phyloP scores from a whole-genome alignment of 2,113 vertebrate species.

The Sarotherodon lohbergeri region DNA sequence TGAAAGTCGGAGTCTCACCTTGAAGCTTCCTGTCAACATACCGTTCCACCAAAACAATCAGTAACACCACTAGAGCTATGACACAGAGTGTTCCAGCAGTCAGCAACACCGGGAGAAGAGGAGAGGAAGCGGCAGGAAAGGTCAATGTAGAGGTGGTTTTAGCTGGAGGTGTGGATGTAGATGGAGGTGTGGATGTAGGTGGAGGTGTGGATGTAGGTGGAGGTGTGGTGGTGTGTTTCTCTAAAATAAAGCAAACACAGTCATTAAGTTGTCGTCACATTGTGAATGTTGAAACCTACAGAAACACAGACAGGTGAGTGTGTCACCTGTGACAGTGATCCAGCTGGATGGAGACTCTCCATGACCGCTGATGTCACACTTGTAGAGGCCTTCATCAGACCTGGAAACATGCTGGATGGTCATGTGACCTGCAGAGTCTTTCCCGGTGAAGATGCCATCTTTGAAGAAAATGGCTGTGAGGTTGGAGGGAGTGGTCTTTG shows the following conservation, averaged over 20 bases:
- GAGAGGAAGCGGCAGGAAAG: rapidly evolving
- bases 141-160: rapidly evolving
- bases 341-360: too few species aligned
- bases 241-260: rapidly evolving
- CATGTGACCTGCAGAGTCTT: too few species aligned
- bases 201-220: rapidly evolving
- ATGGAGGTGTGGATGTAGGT: rapidly evolving
- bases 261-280: too few species aligned
- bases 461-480: too few species aligned
- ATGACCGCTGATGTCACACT: too few species aligned
- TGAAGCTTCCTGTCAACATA: neutral
- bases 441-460: too few species aligned
- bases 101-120: neutral
- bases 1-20: neutral
- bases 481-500: too few species aligned
- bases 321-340: too few species aligned
- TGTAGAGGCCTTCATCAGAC: too few species aligned
- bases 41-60: neutral
- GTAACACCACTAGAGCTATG: rapidly evolving
- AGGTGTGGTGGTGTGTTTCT: rapidly evolving
- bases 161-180: rapidly evolving
- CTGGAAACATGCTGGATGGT: too few species aligned
- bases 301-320: too few species aligned
- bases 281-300: too few species aligned
- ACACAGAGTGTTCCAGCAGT: neutral